Base-by-base conservation (phyloP, 2,113 vertebrate species). In the Eudyptes chrysolophus region DNA sequence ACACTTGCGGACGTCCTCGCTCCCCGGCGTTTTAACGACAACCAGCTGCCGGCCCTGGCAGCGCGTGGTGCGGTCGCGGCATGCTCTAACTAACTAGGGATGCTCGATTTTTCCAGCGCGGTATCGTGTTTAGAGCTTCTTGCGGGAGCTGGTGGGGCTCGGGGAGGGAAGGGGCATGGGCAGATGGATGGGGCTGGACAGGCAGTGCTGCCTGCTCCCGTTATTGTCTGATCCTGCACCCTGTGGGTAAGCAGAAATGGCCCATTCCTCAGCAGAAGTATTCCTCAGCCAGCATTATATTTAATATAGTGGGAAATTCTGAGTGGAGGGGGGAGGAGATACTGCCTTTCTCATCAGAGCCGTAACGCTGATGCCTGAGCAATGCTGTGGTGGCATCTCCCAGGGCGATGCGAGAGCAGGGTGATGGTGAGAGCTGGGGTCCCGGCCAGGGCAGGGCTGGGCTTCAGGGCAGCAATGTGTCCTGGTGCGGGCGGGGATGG, bases 41-140 rank as follows among this genome's bases (percentile, higher is more conserved):
- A 89, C 61, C 97, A 96, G 92, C 96, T 97, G 96, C 65, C 0
- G 0, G 69, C 65, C 61, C 89, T 95, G 91, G 95, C 91, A 87
- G 90, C 0, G 0, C 0, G 2, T 0, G 0, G 18, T 92, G 96
- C 5, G 89, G 91, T 95, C 13, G 2, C 0, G 0, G 49, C 51
- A 13, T 72, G 42, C 48, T 89, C n/a, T 62, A 9, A 66, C 65
- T 85, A 18, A 80, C 20, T 11, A 36, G 69, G 42, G 91, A 87
- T 82, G 74, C 52, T 89, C 0, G 7, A 57, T 68, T 94, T 94
- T 97, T 92, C 89, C 90, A 84, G 52, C 0, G 0, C 1, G 0
- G 51, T 81, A 27, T 87, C 34, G 2, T 61, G 38, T 91, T 94
- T 79, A 87, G 61, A 78, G 58, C 51, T 77, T 74, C 82, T 71